Base-by-base conservation (phyloP, 1,140 invertebrate genomes). In the Dufourea novaeangliae region DNA sequence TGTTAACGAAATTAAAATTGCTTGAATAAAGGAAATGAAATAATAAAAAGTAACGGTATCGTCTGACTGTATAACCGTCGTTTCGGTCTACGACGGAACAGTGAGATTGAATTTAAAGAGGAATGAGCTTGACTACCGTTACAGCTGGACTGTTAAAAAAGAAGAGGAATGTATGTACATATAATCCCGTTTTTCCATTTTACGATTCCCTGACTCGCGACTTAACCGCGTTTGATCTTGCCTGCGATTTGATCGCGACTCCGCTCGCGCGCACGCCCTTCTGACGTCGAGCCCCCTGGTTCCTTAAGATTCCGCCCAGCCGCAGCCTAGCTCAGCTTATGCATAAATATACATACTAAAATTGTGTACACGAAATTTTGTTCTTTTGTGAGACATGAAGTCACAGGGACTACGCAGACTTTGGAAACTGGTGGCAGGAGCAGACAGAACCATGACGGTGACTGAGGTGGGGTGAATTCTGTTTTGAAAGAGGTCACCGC, bases 311-410 rank as follows among this genome's bases (percentile, higher is more conserved):
- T 39, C 56, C 20, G 27, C 27, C 20, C 14, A 17, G 46, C 1
- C 64, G 41, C 44, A n/a, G n/a, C 41, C 39, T 44, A 25, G 32
- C 32, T 57, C 50, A 34, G 37, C 52, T 64, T 73, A 83, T 85
- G 63, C 79, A 84, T 86, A 86, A 83, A 81, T 86, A 81, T 82
- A 79, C 74, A 79, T 82, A 63, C 44, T 79, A 82, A 84, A 69
- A 59, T 79, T 72, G 77, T 80, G 71, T 77, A 78, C 76, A 79
- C 56, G 59, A 27, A 78, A 86, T 84, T 81, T 82, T 54, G 57
- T 80, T 72, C 73, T 78, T 86, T 86, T 62, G 61, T 56, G 37
- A 41, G 25, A 70, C 44, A 78, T 57, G 71, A 73, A 84, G 57
- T 32, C 41, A 50, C 56, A 76, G 41, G 50, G 27, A 32, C 37